Conservation (phyloP, 2,797 vertebrate species). For the Acomys russatus region DNA sequence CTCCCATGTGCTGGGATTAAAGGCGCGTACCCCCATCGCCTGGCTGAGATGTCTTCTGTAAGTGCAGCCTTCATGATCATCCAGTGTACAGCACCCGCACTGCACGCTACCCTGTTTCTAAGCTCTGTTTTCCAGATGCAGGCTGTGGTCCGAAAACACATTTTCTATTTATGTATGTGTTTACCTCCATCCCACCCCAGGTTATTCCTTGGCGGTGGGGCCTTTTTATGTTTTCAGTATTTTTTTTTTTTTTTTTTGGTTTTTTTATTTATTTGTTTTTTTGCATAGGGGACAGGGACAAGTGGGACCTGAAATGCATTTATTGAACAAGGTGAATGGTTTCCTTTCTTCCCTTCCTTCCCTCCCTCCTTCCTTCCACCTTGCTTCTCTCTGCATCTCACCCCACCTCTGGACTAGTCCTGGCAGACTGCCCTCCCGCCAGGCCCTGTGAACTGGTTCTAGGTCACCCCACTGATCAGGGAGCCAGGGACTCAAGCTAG, state of each 20-base stretch:
- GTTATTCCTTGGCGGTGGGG: neutral
- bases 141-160: neutral
- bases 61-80: too few species aligned
- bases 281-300: neutral
- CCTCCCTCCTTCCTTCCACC: too few species aligned
- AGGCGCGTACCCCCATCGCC: too few species aligned
- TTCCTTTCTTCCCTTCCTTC: neutral
- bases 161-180: neutral
- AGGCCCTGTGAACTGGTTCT: neutral
- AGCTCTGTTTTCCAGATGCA: rapidly evolving
- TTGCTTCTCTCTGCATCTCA: neutral
- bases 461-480: neutral
- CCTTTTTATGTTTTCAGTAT: neutral
- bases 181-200: rapidly evolving
- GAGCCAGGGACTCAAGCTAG: neutral
- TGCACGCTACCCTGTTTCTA: rapidly evolving
- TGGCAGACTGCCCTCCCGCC: too few species aligned
- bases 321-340: neutral
- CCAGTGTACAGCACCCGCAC: rapidly evolving
- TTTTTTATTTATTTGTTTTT: neutral
- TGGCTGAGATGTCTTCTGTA: neutral
- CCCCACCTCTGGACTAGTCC: neutral
- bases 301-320: neutral
- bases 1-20: too few species aligned
- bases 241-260: neutral